Base-by-base conservation (phyloP, 2,113 vertebrate genomes). In the Tringa solitaria region DNA sequence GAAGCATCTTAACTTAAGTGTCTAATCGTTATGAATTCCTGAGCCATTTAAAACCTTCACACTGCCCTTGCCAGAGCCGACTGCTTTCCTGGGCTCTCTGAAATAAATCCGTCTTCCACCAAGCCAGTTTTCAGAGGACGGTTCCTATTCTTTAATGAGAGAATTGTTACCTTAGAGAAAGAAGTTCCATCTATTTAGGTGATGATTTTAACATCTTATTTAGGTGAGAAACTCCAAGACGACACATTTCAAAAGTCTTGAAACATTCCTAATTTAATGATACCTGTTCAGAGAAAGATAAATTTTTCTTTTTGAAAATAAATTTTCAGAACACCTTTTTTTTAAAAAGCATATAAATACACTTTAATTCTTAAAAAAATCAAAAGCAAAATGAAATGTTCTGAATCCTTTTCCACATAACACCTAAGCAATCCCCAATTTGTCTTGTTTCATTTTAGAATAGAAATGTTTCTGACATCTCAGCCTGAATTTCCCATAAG, bases 401-500 rank as follows among this genome's bases (percentile, higher is more conserved):
- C 35, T 56, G 16, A 67, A 61, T 60, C 33, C 60, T 87, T 91
- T 75, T 12, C 51, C 41, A 23, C 1, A 6, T 1, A 41, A 7
- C 39, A 43, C 45, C 89, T 84, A 93, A 61, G 32, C 65, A 57
- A 74, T 82, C 37, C 10, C 27, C 2, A 82, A 22, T 79, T 90
- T 80, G 19, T 50, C 59, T 73, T 51, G 19, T 53, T 87, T 82
- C 19, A 48, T 53, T 92, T 84, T 50, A 65, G 32, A 78, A 91
- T 46, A 85, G 53, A 93, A 93, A 84, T 76, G 45, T 76, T 96
- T 89, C 43, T 91, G 95, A 87, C 57, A 70, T 93, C 61, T 82
- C 67, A 65, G 28, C 10, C 23, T 84, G 59, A 50, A 26, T 90
- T 96, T 90, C 85, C 67, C 72, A n/a, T 26, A 57, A 82, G 81